Evolutionary conservation across 1,140 invertebrate species (phyloP), one percentile per base, ranked within the genome.

Genomic region (Drosophila ogumai): DNA sequence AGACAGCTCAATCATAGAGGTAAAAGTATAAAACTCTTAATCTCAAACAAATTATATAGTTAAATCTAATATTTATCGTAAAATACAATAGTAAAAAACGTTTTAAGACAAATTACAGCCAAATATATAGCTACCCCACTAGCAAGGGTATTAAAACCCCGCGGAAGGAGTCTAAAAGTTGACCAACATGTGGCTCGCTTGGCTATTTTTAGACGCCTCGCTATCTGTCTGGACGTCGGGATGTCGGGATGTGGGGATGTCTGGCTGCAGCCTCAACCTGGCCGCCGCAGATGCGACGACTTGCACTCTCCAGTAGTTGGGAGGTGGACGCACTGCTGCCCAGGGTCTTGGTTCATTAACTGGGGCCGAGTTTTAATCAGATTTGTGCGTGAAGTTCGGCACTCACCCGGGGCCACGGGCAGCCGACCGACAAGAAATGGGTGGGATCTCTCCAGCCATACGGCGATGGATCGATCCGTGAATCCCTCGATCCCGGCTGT

Each of bases 331-430:
- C 71, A 72, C 41, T 40, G 52, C 13, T 38, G 34, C 32, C 49
- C 54, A 59, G 63, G 56, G 74, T 58, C 67, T 61, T 54, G 74
- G 81, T 82, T 82, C 81, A 82, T 82, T 82, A 82, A 84, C 81
- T 84, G 74, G 43, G 65, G 52, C 46, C 73, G 75, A 77, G 74
- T 68, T 77, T 75, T 52, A 81, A 86, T 88, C 84, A 80, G 84
- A 88, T 88, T 88, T 88, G 87, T 88, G 84, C 84, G 68, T 88
- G 59, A 87, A 87, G 75, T 75, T 63, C 60, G 64, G 71, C 57
- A 60, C 66, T 76, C 56, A 52, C 65, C 60, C 67, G 71, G 43
- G 58, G 63, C 47, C 41, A 64, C 44, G 32, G n/a, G 36, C 25
- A 32, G 12, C n/a, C 19, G 19, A 54, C 50, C 34, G 52, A 69